These are phyloP conservation scores for Julus scanicus DNA, from an alignment of 2,888 invertebrate species.

Conservation along the genomic window DNA sequence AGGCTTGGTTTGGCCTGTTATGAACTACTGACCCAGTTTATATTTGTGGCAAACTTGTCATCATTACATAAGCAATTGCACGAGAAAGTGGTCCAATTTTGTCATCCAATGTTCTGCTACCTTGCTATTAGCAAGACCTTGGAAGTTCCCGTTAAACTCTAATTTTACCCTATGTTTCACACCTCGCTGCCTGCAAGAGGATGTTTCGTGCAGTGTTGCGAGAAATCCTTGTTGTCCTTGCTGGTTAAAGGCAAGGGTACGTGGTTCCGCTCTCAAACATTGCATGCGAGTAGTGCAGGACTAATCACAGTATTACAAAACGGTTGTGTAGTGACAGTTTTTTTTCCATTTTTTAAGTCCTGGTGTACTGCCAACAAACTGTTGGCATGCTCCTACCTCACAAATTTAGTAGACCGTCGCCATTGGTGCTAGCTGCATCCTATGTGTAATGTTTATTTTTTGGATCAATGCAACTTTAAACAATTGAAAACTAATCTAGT, in stretches of 20 bases:
- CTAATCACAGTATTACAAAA: background rate
- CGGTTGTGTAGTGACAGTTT: conserved; percentile 6
- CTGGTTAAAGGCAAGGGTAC: background rate
- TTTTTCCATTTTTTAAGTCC: background rate
- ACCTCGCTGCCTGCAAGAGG: conserved; percentile 37
- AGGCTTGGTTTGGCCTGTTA: background rate
- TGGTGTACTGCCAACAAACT: background rate
- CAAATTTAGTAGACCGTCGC: background rate
- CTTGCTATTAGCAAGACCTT: conserved; percentile 31
- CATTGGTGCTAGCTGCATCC: conserved; percentile 16
- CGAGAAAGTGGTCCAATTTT: conserved; percentile 6
- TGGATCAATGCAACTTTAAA: background rate
- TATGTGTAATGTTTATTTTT: background rate
- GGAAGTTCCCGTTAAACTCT: conserved; percentile 42
- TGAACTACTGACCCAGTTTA: conserved; percentile 28
- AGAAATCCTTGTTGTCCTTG: conserved; percentile 22
- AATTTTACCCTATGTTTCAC: conserved; percentile 40
- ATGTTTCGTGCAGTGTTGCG: conserved; percentile 9
- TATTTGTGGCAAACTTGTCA: background rate
- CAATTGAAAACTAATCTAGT: background rate
- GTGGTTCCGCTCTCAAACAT: conserved; percentile 8
- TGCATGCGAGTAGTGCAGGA: background rate
- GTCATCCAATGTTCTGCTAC: background rate
- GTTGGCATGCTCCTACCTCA: background rate
- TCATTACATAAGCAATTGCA: background rate